Conservation (phyloP, 2,888 invertebrate species). For the Charanyca ferruginea region DNA sequence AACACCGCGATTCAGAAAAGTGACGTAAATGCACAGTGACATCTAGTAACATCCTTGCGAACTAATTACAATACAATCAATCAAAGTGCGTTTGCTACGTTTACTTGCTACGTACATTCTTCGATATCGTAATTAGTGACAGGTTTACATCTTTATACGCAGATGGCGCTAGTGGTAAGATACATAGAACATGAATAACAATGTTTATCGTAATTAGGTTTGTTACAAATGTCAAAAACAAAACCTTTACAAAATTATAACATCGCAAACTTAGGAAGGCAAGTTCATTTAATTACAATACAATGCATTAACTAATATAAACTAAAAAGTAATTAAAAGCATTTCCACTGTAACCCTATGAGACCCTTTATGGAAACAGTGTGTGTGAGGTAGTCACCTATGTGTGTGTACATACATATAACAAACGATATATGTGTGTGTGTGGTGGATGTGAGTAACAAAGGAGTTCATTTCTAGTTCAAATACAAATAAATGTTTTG, state of each 20-base stretch:
- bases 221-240: conserved; percentile 6
- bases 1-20: too few relatives aligned
- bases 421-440: conserved; percentile 9
- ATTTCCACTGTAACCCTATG: conserved; percentile 27
- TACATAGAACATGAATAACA: too few relatives aligned
- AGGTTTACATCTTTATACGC: too few relatives aligned
- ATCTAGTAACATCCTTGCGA: too few relatives aligned
- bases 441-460: conserved; percentile 34
- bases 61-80: too few relatives aligned
- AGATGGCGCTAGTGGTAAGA: too few relatives aligned
- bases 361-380: conserved; percentile 41
- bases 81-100: too few relatives aligned
- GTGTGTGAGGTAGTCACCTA: conserved; percentile 9
- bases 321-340: conserved; percentile 53
- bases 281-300: conserved; percentile 44
- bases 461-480: conserved; percentile 59
- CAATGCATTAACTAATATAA: conserved; percentile 49
- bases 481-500: conserved; percentile 63
- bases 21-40: too few relatives aligned
- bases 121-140: too few relatives aligned
- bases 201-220: too few relatives aligned
- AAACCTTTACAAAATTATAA: conserved; percentile 5
- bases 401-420: conserved; percentile 4
- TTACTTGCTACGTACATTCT: too few relatives aligned
- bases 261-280: conserved; percentile 18